Evolutionary conservation across 2,888 invertebrate species (phyloP), one percentile per base, ranked within the genome.

Genomic region (Drosophila seclusa): DNA sequence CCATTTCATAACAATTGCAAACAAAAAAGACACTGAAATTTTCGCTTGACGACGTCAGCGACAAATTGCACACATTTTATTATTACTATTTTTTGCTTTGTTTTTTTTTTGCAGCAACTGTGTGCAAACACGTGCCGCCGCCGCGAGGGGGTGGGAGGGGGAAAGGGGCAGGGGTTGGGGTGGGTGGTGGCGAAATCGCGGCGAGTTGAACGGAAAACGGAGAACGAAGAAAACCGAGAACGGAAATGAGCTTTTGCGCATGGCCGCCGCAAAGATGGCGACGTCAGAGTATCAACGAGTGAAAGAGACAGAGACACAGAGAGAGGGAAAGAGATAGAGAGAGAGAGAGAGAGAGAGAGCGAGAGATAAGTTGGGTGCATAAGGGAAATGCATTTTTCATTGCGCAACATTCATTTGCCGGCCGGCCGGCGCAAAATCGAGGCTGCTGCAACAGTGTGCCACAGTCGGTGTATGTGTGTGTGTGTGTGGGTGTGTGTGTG

Each of bases 71-170:
- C 66, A 80, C 68, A 76, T 57, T 69, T 73, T 53, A 16, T 16
- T 45, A 24, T 24, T 24, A 45, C 21, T 24, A 45, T 42, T 42
- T 42, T 21, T n/a, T 2, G 7, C n/a, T 40, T 40, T 5, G 1
- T 21, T 2, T 21, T 42, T 21, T 16, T 21, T 21, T 13, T 16
- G 45, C 16, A 90, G 91, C 85, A 83, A 78, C 78, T 76, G 91
- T 91, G 82, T 90, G 91, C 84, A 89, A 78, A 91, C 91, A 91
- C 91, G 91, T 91, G 91, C 89, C 91, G 90, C 27, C 24, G 16
- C 45, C 16, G 8, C 16, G 2, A 4, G 16, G 1, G 18, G 7
- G 21, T 2, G 45, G 6, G 1, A 13, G 7, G 13, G 21, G 7
- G 6, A 3, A n/a, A 1, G 6, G 6, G 1, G 7, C 21, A 24